Conservation (phyloP, 92 coral and sea anemone species). For the Nematostella vectensis region DNA sequence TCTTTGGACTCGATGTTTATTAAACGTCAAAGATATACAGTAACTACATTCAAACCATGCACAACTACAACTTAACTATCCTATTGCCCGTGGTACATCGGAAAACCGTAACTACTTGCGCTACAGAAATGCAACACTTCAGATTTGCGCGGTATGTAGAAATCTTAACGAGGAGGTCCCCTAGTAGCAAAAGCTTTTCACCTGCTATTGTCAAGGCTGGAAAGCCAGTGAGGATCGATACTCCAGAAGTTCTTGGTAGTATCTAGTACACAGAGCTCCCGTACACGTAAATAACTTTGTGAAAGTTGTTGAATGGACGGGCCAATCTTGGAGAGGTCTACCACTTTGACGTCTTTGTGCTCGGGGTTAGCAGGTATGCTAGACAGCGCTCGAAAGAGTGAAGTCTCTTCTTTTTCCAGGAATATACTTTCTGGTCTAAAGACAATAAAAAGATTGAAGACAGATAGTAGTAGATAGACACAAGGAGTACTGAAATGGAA, state of each 20-base stretch:
- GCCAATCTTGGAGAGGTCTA: conserved; percentile 61
- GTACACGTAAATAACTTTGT: conserved; percentile 62
- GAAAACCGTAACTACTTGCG: no score
- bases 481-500: no score
- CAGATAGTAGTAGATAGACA: no score
- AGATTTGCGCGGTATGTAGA: no score
- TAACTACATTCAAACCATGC: no score
- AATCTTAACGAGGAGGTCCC: no score
- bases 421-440: conserved; percentile 90
- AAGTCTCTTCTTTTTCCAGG: conserved; percentile 82
- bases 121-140: no score
- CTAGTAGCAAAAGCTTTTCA: no score
- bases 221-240: conserved; percentile 78
- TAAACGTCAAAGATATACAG: no score
- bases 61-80: no score
- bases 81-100: no score
- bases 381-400: conserved; percentile 66
- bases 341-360: conserved; percentile 76
- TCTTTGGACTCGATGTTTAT: no score
- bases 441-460: not conserved
- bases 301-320: conserved; percentile 66
- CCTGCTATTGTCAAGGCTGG: conserved; percentile 86
- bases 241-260: conserved; percentile 85
- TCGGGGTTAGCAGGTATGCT: conserved; percentile 71
- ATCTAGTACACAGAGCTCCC: conserved; percentile 77